Evolutionary conservation across 2,797 vertebrate genomes (phyloP), one percentile per base, ranked within the genome.

Genomic region (Poeciliopsis gracilis): DNA sequence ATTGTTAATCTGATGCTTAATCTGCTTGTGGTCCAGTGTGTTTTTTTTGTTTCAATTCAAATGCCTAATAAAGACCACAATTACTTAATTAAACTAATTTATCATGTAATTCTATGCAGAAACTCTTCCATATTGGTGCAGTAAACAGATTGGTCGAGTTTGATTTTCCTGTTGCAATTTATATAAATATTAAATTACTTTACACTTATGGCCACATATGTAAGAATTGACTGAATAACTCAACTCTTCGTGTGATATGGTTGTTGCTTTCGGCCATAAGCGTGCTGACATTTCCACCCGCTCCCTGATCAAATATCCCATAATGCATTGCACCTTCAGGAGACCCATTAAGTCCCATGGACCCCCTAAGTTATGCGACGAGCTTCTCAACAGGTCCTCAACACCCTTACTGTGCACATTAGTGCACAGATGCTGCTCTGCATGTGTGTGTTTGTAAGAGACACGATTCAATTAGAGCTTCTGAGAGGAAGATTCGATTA

Each of bases 251-350:
- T 77, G 63, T 74, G 61, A 43, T 76, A 36, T 38, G 63, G 63
- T 59, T 2, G 10, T 46, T 76, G 59, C 10, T 30, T 77, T 79
- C 57, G 78, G 53, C 66, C 71, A 43, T 57, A 55, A 77, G 69
- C 75, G 41, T 84, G 57, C 79, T 88, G 90, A 90, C 83, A 85
- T 91, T 91, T 94, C 82, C 92, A 93, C 92, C 84, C 87, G 71
- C 66, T 82, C 79, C 82, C 80, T 46, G 46, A 88, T 86, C 76
- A 67, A 63, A 66, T 84, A 85, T 81, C 85, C 77, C 86, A 87
- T 86, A 81, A 93, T 89, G 82, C 82, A 69, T 53, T 79, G 9
- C 84, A 84, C 63, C 80, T 86, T 80, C 72, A 86, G 77, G 84
- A 84, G 53, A 71, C 61, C 87, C 82, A 89, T 90, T 90, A 88